phyloP scores from a whole-genome alignment of 37 sponge, comb jelly and placozoan genomes.

The Axinella damicornis region DNA sequence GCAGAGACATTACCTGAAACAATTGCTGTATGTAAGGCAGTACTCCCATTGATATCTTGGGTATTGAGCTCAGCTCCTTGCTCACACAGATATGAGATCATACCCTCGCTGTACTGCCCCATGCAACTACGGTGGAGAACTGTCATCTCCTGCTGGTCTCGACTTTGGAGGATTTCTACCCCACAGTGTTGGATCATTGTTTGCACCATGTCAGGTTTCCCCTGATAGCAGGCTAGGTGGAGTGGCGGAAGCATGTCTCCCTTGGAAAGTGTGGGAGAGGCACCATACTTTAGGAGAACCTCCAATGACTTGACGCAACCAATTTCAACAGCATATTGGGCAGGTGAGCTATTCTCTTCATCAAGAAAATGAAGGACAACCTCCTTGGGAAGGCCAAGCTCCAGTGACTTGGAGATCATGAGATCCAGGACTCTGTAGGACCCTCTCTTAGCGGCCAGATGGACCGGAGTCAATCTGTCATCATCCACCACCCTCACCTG shows the following conservation, averaged over 20 bases:
- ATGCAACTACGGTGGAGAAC: slow-evolving; percentile 61
- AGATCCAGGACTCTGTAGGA: slow-evolving; percentile 53
- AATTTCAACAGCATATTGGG: slow-evolving; percentile 83
- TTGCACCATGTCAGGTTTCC: slow-evolving; percentile 51
- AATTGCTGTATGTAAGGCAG: slow-evolving; percentile 69
- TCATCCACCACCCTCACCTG: slow-evolving; percentile 7
- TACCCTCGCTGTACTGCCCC: not conserved
- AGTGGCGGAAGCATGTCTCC: slow-evolving; percentile 63
- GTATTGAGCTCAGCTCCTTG: slow-evolving; percentile 50
- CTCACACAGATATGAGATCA: slow-evolving; percentile 51
- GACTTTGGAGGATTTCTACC: slow-evolving; percentile 14
- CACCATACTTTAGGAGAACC: slow-evolving; percentile 74
- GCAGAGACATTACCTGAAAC: slow-evolving; percentile 44
- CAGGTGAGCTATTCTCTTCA: slow-evolving; percentile 74
- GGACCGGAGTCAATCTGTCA: slow-evolving; percentile 67
- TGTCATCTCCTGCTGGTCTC: slow-evolving; percentile 25
- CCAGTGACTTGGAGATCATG: slow-evolving; percentile 50
- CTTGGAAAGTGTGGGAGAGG: slow-evolving; percentile 32
- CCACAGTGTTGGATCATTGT: slow-evolving; percentile 54
- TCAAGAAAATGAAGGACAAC: slow-evolving; percentile 57
- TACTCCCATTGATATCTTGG: slow-evolving; percentile 57
- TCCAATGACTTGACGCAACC: slow-evolving; percentile 60
- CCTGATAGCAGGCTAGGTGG: slow-evolving; percentile 75
- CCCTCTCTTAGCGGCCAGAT: slow-evolving; percentile 75
- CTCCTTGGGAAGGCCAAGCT: slow-evolving; percentile 43